Percentiles rank a stretch among this genome's conserved stretches.
phyloP scores from a whole-genome alignment of 2,797 vertebrate species.

The Sylvia borin region DNA sequence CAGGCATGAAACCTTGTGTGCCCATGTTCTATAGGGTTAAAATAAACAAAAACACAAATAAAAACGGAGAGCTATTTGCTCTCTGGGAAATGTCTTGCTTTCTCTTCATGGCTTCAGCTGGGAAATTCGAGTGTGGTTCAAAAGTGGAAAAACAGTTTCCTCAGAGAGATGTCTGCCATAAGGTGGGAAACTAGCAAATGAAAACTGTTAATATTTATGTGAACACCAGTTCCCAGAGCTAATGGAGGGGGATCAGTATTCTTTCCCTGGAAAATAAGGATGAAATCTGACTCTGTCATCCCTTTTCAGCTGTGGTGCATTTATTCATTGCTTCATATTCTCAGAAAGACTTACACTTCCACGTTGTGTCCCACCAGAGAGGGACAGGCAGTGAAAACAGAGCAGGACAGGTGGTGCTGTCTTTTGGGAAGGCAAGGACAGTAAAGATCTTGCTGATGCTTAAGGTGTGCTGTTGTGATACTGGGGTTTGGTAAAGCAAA shows the following conservation, averaged over 20 bases:
- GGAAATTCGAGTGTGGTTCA: not conserved
- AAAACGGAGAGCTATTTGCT: not conserved
- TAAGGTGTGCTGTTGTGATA: not conserved
- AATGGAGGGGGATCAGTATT: not conserved
- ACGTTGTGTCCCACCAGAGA: not conserved
- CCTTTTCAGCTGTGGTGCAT: not conserved
- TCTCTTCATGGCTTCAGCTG: not conserved
- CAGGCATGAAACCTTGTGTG: not conserved
- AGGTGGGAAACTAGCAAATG: not conserved
- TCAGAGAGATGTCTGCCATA: not conserved
- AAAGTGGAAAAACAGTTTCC: not conserved
- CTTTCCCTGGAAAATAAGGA: not conserved
- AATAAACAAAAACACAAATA: not conserved
- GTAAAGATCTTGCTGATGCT: not conserved
- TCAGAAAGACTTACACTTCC: not conserved
- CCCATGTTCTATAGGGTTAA: not conserved
- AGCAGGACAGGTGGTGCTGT: not conserved
- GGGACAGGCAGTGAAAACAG: not conserved
- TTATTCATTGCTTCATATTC: not conserved
- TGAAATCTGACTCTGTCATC: not conserved
- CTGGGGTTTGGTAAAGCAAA: not conserved
- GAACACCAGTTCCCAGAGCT: not conserved
- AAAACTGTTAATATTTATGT: not conserved
- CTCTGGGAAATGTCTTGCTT: not conserved
- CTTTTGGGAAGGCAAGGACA: not conserved